Evolutionary conservation across 2,113 vertebrate genomes (phyloP).

Genomic region (Podilymbus podiceps): DNA sequence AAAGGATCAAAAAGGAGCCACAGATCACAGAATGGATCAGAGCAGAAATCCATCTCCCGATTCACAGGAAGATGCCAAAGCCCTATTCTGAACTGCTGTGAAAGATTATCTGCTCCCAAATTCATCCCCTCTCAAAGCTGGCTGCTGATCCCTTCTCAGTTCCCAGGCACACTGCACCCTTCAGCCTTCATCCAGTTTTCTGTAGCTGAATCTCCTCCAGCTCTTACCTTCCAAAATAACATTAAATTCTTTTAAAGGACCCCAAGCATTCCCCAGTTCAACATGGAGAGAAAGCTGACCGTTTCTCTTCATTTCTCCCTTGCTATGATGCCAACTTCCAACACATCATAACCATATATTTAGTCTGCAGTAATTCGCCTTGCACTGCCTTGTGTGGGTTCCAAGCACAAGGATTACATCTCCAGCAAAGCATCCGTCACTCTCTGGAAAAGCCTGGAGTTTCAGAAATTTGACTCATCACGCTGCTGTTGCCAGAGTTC

Average conservation of each 20-base stretch:
- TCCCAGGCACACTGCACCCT: not conserved
- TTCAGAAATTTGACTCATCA: not conserved
- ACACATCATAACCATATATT: slow-evolving; percentile 30
- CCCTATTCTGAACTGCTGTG: not conserved
- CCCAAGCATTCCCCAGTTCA: not conserved
- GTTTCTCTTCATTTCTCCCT: not conserved
- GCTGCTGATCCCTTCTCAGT: not conserved
- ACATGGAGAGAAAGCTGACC: not conserved
- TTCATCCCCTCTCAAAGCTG: not conserved
- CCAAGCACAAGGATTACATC: not conserved
- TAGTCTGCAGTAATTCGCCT: slow-evolving; percentile 45
- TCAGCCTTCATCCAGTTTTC: not conserved
- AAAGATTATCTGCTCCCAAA: not conserved
- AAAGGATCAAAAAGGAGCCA: not conserved
- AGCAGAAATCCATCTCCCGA: not conserved
- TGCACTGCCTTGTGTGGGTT: not conserved
- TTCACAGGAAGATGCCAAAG: not conserved
- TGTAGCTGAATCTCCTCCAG: not conserved
- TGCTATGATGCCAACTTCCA: slow-evolving; percentile 12
- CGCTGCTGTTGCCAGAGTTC: not conserved
- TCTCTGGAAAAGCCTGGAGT: not conserved
- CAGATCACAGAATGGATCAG: not conserved
- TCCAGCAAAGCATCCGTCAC: not conserved
- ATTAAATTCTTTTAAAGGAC: not conserved
- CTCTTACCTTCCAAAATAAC: not conserved